Evolutionary conservation across 2,797 vertebrate species (phyloP), one percentile per base, ranked within the genome.

Genomic region (Tapirus indicus): DNA sequence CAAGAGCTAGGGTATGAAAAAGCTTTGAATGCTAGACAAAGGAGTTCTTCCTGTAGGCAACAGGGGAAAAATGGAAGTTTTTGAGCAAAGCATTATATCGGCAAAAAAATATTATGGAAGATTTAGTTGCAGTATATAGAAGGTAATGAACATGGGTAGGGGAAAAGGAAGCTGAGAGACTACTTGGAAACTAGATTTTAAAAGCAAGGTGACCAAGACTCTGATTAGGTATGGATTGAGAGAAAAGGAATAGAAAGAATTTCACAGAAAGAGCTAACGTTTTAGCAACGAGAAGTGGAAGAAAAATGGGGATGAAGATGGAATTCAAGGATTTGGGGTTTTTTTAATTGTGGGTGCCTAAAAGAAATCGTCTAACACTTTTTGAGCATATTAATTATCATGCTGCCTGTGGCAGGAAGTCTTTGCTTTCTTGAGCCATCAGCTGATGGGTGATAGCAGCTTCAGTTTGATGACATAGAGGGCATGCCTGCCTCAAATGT

Each of bases 111-210:
- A 68, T 5, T 49, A 20, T 2, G 7, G 49, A 74, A 62, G 80
- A 41, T 85, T 71, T 64, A 88, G 17, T 93, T 88, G 52, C 20
- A 91, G n/a, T 62, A 16, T 68, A 47, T 72, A 68, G 49, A 87
- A 88, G 77, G 41, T 21, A 90, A 92, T 66, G 14, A 96, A 87
- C 17, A 60, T 6, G 32, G n/a, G 29, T 16, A 47, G 62, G 35
- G 64, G 52, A 10, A 44, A 92, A 91, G 85, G 29, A 87, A 74
- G 49, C 18, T 77, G 12, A 47, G 21, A 95, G 32, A 85, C 79
- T 89, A 68, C 44, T 60, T 66, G 21, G 49, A 96, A 94, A 94
- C 62, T 75, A 29, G 20, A 86, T 79, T 72, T 96, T 96, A 87
- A 87, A 97, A 89, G 62, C 49, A 23, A 80, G 29, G 56, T 78